Evolutionary conservation across 2,113 vertebrate species (phyloP).

Genomic region (Hystrix brachyura): DNA sequence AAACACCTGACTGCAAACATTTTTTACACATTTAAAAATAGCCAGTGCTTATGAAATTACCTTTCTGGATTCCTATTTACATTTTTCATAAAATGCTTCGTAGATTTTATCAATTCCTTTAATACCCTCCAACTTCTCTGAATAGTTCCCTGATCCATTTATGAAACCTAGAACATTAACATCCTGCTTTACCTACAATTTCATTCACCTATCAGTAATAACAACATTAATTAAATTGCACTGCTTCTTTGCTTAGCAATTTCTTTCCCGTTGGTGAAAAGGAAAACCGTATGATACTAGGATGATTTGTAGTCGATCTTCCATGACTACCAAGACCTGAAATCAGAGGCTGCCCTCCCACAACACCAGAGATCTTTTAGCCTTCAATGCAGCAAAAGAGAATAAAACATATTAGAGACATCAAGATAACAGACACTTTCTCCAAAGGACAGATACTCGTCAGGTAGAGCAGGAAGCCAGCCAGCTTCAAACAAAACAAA

Average conservation of each 20-base stretch:
- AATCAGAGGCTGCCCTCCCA: not conserved
- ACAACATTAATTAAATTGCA: constrained; percentile 54
- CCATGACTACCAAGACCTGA: not conserved
- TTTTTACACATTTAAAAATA: constrained; percentile 67
- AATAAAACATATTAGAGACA: constrained; percentile 56
- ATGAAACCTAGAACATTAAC: constrained; percentile 37
- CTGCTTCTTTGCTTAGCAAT: constrained; percentile 30
- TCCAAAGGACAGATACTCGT: not conserved
- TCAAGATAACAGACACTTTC: not conserved
- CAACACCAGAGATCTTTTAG: not conserved
- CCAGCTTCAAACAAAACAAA: constrained; percentile 38
- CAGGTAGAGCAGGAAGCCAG: constrained; percentile 33
- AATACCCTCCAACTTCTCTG: constrained; percentile 21
- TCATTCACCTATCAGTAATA: constrained; percentile 53
- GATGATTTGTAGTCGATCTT: not conserved
- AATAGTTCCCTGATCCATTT: constrained; percentile 58
- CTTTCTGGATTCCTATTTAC: constrained; percentile 40
- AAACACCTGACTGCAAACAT: constrained; percentile 61
- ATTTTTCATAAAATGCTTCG: constrained; percentile 62
- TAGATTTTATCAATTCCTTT: constrained; percentile 55
- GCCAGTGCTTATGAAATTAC: constrained; percentile 54
- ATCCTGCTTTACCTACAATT: not conserved
- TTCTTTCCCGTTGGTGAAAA: constrained; percentile 10
- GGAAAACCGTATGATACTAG: not conserved
- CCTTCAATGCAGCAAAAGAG: constrained; percentile 17